Conservation (phyloP, 2,797 vertebrate genomes). For the Coracias cyanogaster region DNA sequence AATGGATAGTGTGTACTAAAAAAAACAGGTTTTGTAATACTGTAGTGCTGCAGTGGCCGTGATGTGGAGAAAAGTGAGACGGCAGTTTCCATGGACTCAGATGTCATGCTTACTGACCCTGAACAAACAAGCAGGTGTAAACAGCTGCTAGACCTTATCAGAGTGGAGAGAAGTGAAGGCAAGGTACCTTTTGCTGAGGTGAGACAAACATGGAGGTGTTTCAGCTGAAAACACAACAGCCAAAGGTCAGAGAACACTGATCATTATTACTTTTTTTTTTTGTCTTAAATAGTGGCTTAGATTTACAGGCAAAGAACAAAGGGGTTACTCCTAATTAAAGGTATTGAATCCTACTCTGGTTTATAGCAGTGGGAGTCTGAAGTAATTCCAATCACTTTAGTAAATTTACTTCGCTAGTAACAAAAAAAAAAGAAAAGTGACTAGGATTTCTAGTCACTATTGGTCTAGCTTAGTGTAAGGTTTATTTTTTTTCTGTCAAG, state of each 20-base stretch:
- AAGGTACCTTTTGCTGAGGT: not conserved
- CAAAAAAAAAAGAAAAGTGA: not conserved
- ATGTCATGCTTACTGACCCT: not conserved
- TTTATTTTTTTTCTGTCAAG: not conserved
- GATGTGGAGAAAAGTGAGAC: not conserved
- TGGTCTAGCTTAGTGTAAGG: not conserved
- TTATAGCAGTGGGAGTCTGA: not conserved
- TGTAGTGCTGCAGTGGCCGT: not conserved
- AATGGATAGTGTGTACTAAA: not conserved
- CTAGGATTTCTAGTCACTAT: not conserved
- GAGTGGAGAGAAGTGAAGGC: not conserved
- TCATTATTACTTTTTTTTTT: not conserved
- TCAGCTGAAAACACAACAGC: not conserved
- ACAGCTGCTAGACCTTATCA: constrained; percentile 28
- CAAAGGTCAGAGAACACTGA: not conserved
- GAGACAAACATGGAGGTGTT: not conserved
- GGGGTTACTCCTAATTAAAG: not conserved
- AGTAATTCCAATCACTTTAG: not conserved
- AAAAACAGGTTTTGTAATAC: not conserved
- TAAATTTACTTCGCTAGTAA: not conserved
- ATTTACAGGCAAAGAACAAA: not conserved
- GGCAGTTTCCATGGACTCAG: not conserved
- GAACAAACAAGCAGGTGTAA: constrained; percentile 1
- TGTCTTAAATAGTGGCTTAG: not conserved
- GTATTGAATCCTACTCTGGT: not conserved